phyloP scores from a whole-genome alignment of 2,113 vertebrate genomes.

The Struthidea cinerea region DNA sequence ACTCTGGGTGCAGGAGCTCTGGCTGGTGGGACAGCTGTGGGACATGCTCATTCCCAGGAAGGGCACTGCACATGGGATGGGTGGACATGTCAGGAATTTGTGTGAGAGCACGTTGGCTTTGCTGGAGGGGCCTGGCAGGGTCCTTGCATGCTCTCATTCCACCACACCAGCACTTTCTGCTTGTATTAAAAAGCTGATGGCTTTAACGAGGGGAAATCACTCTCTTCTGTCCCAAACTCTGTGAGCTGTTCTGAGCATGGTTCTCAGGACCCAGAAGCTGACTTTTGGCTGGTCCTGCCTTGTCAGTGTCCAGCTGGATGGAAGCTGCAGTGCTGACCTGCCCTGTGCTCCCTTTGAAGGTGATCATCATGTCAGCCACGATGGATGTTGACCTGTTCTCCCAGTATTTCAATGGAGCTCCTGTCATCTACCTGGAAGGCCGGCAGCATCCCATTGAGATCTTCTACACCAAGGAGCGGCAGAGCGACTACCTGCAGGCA shows the following conservation, averaged over 20 bases:
- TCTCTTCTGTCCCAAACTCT: background rate
- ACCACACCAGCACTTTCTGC: accelerated
- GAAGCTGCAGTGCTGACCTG: background rate
- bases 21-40: background rate
- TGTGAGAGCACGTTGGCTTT: background rate
- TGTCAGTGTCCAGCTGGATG: background rate
- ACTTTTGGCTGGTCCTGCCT: background rate
- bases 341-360: conserved; percentile 53
- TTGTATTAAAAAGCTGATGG: background rate
- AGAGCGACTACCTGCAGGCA: conserved; percentile 95
- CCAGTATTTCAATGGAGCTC: conserved; percentile 90
- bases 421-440: conserved; percentile 93
- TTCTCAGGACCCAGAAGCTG: background rate
- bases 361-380: conserved; percentile 94
- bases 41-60: background rate
- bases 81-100: background rate
- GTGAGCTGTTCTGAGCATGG: background rate
- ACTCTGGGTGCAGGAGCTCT: background rate
- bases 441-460: conserved; percentile 92
- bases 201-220: background rate
- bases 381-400: conserved; percentile 98
- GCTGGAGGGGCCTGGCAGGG: background rate
- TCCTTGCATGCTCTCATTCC: accelerated
- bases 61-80: no score
- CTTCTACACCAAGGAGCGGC: conserved; percentile 90